A percentile compares a stretch with the other conserved stretches of the same genome.
Conservation (phyloP, 1,140 invertebrate species). For the Caenorhabditis inopinata region DNA sequence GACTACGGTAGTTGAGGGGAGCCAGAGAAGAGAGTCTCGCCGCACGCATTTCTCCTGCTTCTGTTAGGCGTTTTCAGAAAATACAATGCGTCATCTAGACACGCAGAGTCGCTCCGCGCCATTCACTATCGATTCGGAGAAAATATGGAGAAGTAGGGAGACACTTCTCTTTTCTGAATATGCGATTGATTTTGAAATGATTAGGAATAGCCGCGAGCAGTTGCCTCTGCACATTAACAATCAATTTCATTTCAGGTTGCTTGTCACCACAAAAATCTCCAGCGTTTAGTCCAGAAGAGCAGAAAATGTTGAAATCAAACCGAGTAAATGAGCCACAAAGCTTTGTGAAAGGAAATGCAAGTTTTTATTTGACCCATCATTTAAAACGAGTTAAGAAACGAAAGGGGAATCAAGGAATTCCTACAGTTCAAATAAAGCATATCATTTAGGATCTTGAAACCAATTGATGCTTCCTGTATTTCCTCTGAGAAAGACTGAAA, state of each 20-base stretch:
- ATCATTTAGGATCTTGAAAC: too few relatives aligned
- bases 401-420: too few relatives aligned
- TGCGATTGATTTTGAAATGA: background rate
- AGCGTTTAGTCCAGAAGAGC: slow-evolving; percentile 15
- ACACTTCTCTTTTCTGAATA: background rate
- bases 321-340: slow-evolving; percentile 15
- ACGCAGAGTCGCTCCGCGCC: too few relatives aligned
- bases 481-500: too few relatives aligned
- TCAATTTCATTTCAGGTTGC: background rate
- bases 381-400: too few relatives aligned
- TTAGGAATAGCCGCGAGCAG: background rate
- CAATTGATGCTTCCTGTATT: too few relatives aligned
- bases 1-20: slow-evolving; percentile 20
- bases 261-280: background rate
- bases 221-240: background rate
- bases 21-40: background rate
- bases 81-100: background rate
- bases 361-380: background rate
- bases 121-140: too few relatives aligned
- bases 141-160: background rate
- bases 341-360: slow-evolving; percentile 13
- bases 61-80: background rate
- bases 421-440: too few relatives aligned
- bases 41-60: background rate
- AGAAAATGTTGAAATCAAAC: slow-evolving; percentile 25